A percentile compares a stretch with the other conserved stretches of the same genome.
Conservation (phyloP, 2,888 invertebrate genomes). For the Capitulum mitella region DNA sequence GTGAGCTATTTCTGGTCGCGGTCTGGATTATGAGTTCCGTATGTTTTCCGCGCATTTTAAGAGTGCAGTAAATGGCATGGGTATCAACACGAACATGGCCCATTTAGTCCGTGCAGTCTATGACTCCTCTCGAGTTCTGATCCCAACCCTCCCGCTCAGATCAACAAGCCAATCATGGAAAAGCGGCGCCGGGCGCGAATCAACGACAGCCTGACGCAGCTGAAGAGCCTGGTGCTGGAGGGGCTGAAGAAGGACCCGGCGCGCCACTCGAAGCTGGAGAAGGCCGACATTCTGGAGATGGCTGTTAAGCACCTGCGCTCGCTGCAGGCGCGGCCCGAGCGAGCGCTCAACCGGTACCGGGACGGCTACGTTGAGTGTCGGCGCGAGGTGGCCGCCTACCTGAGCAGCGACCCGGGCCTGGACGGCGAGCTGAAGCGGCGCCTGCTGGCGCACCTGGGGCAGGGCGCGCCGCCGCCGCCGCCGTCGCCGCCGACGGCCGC, state of each 20-base stretch:
- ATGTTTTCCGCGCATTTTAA: too few species aligned
- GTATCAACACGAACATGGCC: too few species aligned
- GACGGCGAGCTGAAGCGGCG: not conserved
- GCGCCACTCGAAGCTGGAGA: slow-evolving; percentile 88
- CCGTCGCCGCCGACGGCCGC: not conserved
- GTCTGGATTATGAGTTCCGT: too few species aligned
- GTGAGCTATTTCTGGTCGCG: too few species aligned
- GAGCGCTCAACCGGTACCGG: not conserved
- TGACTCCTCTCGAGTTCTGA: too few species aligned
- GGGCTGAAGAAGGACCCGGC: slow-evolving; percentile 59
- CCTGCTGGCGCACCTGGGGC: not conserved
- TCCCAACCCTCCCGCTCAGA: too few species aligned
- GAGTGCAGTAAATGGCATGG: too few species aligned
- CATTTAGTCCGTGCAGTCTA: too few species aligned
- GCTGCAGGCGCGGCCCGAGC: not conserved
- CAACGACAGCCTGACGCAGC: slow-evolving; percentile 10
- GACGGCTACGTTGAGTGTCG: slow-evolving; percentile 1
- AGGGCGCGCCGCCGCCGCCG: not conserved
- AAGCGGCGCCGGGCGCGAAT: slow-evolving; percentile 2
- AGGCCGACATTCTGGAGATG: slow-evolving; percentile 95
- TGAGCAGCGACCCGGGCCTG: not conserved
- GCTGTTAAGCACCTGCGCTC: slow-evolving; percentile 78
- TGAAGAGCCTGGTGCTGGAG: slow-evolving; percentile 22
- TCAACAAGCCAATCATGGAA: slow-evolving; percentile 21
- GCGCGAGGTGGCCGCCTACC: not conserved